Conservation (phyloP, 2,113 vertebrate genomes). For the Clinocottus analis region DNA sequence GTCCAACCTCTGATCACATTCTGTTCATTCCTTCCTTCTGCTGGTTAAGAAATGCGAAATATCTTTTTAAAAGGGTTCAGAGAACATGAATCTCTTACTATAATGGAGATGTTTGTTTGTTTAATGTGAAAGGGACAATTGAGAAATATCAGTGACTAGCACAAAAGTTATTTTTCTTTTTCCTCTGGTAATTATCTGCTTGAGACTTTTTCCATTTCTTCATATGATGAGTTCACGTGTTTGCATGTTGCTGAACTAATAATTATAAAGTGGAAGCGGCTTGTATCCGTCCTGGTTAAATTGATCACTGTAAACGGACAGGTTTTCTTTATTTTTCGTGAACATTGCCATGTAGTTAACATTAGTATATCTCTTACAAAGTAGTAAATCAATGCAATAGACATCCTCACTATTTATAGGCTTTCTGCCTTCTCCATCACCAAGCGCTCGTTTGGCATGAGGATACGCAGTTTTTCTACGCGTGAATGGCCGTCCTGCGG, state of each 20-base stretch:
- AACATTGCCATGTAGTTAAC: too few relatives aligned
- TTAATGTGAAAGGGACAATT: slow-evolving; percentile 15
- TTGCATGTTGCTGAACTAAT: not conserved
- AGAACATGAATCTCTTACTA: slow-evolving; percentile 3
- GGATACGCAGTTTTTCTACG: too few relatives aligned
- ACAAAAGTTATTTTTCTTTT: not conserved
- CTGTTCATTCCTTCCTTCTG: slow-evolving; percentile 58
- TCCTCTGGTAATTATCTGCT: not conserved
- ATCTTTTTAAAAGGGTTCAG: slow-evolving; percentile 16
- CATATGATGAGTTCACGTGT: not conserved
- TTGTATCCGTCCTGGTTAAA: too few relatives aligned
- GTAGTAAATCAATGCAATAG: too few relatives aligned
- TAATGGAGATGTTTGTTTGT: slow-evolving; percentile 34
- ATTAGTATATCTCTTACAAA: too few relatives aligned
- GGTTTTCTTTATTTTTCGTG: too few relatives aligned
- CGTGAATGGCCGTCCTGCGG: too few relatives aligned
- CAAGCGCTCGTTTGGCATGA: too few relatives aligned
- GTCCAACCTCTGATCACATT: slow-evolving; percentile 47
- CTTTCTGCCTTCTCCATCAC: too few relatives aligned
- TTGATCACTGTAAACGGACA: too few relatives aligned
- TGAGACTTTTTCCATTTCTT: not conserved
- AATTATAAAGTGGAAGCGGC: not conserved
- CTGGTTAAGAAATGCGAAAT: slow-evolving; percentile 26
- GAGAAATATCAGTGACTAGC: not conserved
- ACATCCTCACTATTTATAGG: too few relatives aligned